These are phyloP conservation scores for Eupithecia pulchellata DNA, from an alignment of 2,888 invertebrate species.

Conservation along the genomic window DNA sequence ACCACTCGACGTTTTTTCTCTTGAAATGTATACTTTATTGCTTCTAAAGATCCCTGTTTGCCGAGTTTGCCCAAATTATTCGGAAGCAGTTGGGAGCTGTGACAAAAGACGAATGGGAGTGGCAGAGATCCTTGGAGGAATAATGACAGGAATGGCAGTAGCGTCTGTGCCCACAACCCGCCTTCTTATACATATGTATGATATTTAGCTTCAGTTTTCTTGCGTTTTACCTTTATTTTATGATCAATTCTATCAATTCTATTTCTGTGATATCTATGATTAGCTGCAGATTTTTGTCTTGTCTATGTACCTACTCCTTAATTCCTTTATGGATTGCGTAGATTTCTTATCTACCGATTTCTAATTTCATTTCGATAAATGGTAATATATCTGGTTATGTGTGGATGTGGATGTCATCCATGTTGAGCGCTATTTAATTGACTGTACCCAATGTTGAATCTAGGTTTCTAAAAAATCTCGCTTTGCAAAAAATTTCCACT, in stretches of 20 bases:
- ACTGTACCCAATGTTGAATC: neutral
- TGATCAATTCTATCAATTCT: neutral
- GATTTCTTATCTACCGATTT: neutral
- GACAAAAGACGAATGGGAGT: conserved; percentile 78
- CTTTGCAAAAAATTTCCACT: neutral
- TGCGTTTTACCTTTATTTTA: conserved; percentile 17
- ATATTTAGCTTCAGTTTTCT: conserved; percentile 32
- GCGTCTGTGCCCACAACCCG: conserved; percentile 69
- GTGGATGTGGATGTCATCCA: neutral
- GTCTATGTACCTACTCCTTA: neutral
- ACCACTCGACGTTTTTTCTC: conserved; percentile 70
- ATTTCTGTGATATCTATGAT: neutral
- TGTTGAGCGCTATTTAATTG: neutral
- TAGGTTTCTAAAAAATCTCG: neutral
- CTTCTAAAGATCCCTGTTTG: conserved; percentile 50
- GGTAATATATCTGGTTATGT: neutral
- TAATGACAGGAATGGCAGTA: conserved; percentile 72
- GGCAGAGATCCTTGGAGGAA: conserved; percentile 67
- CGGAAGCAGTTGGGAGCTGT: conserved; percentile 81
- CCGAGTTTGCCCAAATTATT: conserved; percentile 78
- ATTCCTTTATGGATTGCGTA: neutral
- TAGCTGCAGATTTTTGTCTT: neutral
- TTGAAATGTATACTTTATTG: conserved; percentile 82
- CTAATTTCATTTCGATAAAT: neutral
- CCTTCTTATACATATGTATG: conserved; percentile 82